Evolutionary conservation across 2,888 invertebrate species (phyloP), one percentile per base, ranked within the genome.

Genomic region (Halictus ligatus): DNA sequence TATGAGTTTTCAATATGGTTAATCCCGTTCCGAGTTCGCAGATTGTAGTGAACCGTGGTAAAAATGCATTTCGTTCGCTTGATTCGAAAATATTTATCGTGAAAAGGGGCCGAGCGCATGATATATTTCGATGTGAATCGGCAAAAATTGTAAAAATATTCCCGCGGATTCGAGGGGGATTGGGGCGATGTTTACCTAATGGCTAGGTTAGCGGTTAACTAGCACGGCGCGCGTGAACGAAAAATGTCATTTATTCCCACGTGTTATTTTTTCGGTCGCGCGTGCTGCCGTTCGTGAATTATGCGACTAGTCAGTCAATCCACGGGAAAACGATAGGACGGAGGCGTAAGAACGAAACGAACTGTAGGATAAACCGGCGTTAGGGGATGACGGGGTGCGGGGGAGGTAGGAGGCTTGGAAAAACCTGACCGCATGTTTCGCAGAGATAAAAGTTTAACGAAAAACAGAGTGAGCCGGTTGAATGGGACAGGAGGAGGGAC

Each of bases 401-500:
- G 29, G 2, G 1, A 35, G 2, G 67, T 4, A 8, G 29, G 18
- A 21, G 67, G 43, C 48, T 18, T 40, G 48, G 81, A 77, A 84
- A 81, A 78, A 82, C 54, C 75, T 81, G 80, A 85, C 84, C 85
- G 87, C 83, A 84, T 87, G 88, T 88, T 85, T 82, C 76, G 71
- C 79, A 77, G 82, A 89, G 88, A 81, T 89, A 82, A 89, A 89
- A 88, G 78, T 86, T 86, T 83, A 83, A 81, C 75, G 75, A 80
- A 84, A 88, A 86, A 86, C 80, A 86, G 83, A 80, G 86, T 80
- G 83, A 78, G 75, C 69, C 58, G 21, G 73, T 35, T 83, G 80
- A 84, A 85, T 81, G 72, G 78, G 58, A 21, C 75, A 72, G 58
- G 87, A 60, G 50, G 0, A 54, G 35, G 13, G 43, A 69, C 50